Evolutionary conservation across 2,888 invertebrate genomes (phyloP).

Genomic region (Camponotus fellah): DNA sequence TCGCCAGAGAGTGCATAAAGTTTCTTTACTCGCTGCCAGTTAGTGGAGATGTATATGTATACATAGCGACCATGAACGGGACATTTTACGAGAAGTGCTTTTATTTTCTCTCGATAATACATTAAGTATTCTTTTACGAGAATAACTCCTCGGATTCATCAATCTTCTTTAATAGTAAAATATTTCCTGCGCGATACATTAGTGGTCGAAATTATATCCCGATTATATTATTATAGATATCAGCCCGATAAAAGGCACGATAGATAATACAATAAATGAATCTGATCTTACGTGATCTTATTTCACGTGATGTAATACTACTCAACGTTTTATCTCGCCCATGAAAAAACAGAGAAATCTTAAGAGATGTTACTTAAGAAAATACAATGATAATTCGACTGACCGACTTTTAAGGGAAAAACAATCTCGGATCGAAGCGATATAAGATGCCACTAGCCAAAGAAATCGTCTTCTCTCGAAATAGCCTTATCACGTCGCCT

Average conservation of each 20-base stretch:
- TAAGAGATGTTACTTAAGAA: neutral
- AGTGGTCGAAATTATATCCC: neutral
- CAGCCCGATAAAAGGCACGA: neutral
- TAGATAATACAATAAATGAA: neutral
- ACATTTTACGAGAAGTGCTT: constrained; percentile 25
- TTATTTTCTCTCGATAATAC: neutral
- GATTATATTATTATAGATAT: neutral
- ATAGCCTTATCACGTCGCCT: neutral
- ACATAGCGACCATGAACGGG: constrained; percentile 11
- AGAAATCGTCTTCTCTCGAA: neutral
- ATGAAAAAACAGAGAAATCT: neutral
- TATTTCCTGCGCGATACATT: neutral
- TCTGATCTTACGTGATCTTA: neutral
- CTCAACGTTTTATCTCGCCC: neutral
- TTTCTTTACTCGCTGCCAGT: constrained; percentile 47
- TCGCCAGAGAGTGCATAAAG: constrained; percentile 60
- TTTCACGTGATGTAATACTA: neutral
- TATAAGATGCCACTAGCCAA: neutral
- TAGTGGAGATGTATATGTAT: neutral
- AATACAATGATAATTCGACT: neutral
- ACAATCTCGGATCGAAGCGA: neutral
- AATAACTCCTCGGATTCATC: neutral
- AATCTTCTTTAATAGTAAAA: constrained; percentile 28
- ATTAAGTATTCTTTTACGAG: neutral
- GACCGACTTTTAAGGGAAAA: constrained; percentile 32